Percentiles rank a stretch among this genome's conserved stretches.
Conservation (phyloP, 1,140 invertebrate genomes). For the Chironomus striatipennis region DNA sequence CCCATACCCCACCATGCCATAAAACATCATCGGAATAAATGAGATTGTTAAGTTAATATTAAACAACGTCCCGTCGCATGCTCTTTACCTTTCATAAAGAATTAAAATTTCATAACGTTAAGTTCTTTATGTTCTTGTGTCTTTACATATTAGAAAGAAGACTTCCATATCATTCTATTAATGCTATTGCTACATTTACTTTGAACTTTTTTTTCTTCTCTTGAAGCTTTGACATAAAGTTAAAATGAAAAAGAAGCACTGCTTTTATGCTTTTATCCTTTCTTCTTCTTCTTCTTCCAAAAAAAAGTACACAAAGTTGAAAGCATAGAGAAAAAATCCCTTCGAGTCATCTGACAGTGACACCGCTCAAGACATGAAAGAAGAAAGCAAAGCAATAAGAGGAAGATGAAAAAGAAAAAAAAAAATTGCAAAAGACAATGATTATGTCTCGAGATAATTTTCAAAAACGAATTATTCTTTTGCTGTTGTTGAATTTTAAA, state of each 20-base stretch:
- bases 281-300: background rate
- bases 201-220: too few relatives aligned
- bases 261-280: background rate
- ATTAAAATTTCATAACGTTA: too few relatives aligned
- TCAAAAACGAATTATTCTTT: background rate
- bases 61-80: too few relatives aligned
- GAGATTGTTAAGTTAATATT: too few relatives aligned
- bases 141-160: too few relatives aligned
- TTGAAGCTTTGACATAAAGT: background rate
- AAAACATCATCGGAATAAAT: too few relatives aligned
- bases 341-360: background rate
- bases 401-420: background rate
- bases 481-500: background rate
- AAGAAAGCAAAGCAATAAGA: too few relatives aligned
- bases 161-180: too few relatives aligned
- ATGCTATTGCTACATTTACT: too few relatives aligned
- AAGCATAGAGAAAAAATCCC: background rate
- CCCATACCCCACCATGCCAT: too few relatives aligned
- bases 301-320: background rate
- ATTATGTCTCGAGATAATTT: background rate
- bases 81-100: too few relatives aligned
- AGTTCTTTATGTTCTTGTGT: too few relatives aligned
- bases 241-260: background rate
- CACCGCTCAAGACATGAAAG: background rate
- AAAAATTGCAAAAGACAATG: background rate